phyloP scores from a whole-genome alignment of 92 coral and sea anemone species.

The Umimayanthus kanabou region DNA sequence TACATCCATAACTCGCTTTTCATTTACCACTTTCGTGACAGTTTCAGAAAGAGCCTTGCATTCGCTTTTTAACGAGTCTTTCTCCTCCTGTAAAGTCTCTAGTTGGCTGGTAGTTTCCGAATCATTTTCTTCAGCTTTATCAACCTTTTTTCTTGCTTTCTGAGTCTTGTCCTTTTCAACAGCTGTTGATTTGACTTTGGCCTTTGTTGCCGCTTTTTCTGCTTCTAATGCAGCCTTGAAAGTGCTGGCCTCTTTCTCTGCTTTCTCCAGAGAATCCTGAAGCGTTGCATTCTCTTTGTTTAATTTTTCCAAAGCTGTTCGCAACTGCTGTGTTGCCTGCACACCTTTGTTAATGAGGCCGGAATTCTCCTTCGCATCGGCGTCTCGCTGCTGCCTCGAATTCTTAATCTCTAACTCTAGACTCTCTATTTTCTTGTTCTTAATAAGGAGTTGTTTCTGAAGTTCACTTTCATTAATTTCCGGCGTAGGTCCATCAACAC shows the following conservation, averaged over 20 bases:
- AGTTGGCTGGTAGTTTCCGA: slow-evolving; percentile 45
- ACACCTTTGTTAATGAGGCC: slow-evolving; percentile 49
- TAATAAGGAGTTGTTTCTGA: slow-evolving; percentile 57
- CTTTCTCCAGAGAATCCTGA: slow-evolving; percentile 81
- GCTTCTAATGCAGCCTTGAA: slow-evolving; percentile 65
- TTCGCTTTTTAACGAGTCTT: slow-evolving; percentile 67
- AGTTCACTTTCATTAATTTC: slow-evolving; percentile 43
- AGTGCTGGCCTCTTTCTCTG: slow-evolving; percentile 72
- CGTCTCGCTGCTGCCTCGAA: slow-evolving; percentile 36
- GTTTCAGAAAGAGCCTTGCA: slow-evolving; percentile 83
- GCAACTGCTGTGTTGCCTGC: slow-evolving; percentile 67
- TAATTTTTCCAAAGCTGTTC: slow-evolving; percentile 86
- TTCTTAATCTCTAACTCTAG: slow-evolving; percentile 61
- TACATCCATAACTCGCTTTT: slow-evolving; percentile 67
- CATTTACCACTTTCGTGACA: slow-evolving; percentile 75
- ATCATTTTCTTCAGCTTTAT: slow-evolving; percentile 24
- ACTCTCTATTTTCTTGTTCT: slow-evolving; percentile 61
- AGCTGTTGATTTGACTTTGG: slow-evolving; percentile 47
- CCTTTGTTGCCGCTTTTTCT: slow-evolving; percentile 64
- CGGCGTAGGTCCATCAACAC: slow-evolving; percentile 8
- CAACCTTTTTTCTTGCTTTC: slow-evolving; percentile 44
- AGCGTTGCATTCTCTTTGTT: slow-evolving; percentile 87
- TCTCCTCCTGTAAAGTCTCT: slow-evolving; percentile 63
- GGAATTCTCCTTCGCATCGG: slow-evolving; percentile 51
- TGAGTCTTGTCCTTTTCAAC: slow-evolving; percentile 47